A percentile compares a stretch with the other conserved stretches of the same genome.
phyloP scores from a whole-genome alignment of 2,113 vertebrate genomes.

The Willisornis vidua region DNA sequence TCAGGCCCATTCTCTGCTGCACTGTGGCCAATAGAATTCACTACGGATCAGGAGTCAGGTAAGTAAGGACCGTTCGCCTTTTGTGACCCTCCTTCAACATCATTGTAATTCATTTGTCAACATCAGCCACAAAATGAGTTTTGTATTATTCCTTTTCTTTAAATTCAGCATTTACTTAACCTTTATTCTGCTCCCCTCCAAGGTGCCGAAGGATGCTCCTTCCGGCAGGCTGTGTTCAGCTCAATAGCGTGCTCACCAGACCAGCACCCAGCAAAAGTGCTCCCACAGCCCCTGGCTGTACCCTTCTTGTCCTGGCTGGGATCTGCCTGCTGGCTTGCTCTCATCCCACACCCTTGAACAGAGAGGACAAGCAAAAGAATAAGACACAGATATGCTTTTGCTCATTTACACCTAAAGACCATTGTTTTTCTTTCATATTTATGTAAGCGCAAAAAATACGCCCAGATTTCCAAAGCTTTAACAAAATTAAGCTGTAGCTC shows the following conservation, averaged over 20 bases:
- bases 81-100: background rate
- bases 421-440: background rate
- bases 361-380: background rate
- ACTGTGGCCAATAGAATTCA: accelerated
- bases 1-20: background rate
- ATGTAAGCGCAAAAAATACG: background rate
- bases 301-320: too few species aligned
- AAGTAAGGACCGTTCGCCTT: background rate
- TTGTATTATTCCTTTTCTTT: background rate
- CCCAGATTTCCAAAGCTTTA: background rate
- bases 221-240: background rate
- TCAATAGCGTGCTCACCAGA: background rate
- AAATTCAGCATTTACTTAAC: background rate
- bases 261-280: background rate
- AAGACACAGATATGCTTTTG: background rate
- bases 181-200: background rate
- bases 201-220: background rate
- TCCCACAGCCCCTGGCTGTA: background rate
- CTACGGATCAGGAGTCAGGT: background rate
- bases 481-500: background rate
- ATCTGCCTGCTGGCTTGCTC: background rate
- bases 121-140: background rate
- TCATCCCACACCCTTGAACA: background rate
- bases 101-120: background rate
- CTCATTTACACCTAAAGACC: background rate